Base-by-base conservation (phyloP, 2,888 invertebrate genomes). In the Dolomedes plantarius region DNA sequence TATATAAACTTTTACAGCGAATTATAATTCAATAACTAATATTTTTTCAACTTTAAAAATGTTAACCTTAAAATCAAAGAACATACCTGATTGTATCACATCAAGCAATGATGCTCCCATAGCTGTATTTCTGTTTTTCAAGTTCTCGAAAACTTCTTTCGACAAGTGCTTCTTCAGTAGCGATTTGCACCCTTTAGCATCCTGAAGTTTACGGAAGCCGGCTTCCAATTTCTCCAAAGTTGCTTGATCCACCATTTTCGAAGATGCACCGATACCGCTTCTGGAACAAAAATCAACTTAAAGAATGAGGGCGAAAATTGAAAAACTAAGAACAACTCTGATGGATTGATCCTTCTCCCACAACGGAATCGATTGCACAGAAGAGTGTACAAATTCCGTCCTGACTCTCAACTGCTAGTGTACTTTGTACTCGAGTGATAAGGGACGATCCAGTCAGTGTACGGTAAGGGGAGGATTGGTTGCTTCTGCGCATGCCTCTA, bases 131-230 rank as follows among this genome's bases (percentile, higher is more conserved):
- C 95, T 95, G 92, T 94, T 95, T 94, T 98, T 98, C 89, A 97
- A 94, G 91, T 94, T 94, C 91, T 98, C 97, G 92, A 98, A 97
- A 88, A 97, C 93, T 91, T 97, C 96, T 93, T 95, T 95, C 91
- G 96, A 96, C 90, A 98, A 94, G 93, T 96, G 95, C 93, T 98
- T 98, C 94, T 98, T 98, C 93, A 98, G 93, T 92, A 99, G 94
- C 87, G 98, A 98, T 93, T 98, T 97, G 92, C 97, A 98, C 93
- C 97, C 96, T 74, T 89, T 89, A 88, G 96, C 96, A 90, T 94
- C 95, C 90, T 94, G 94, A 91, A 97, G 94, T 93, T 96, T 97
- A 94, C 94, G 94, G 93, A 94, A 97, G 91, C 96, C 97, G 92
- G 95, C 94, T 93, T 97, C 97, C 93, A 97, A 93, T 93, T 97